Evolutionary conservation across 2,113 vertebrate species (phyloP).

Genomic region (Perognathus longimembris): DNA sequence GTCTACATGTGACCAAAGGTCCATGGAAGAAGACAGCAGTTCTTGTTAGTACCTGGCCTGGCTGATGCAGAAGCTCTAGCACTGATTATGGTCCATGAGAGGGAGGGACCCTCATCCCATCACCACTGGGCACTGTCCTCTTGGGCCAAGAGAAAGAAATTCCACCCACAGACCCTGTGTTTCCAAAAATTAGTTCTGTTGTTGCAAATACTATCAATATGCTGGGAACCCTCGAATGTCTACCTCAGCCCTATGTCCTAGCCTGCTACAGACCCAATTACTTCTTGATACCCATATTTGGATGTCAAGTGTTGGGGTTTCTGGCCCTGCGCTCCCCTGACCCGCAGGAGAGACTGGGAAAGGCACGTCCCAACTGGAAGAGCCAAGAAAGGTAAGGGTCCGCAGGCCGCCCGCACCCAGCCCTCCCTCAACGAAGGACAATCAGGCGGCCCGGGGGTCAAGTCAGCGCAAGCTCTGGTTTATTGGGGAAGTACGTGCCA

Average conservation of each 20-base stretch:
- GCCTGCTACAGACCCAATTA: neutral
- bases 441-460: too few species aligned
- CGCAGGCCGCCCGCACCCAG: too few species aligned
- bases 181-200: slow-evolving; percentile 22
- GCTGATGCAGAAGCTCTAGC: neutral
- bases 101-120: neutral
- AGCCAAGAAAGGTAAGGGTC: too few species aligned
- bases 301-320: too few species aligned
- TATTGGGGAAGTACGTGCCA: too few species aligned
- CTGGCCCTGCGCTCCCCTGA: too few species aligned
- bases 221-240: neutral
- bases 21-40: neutral
- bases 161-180: neutral
- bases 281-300: neutral
- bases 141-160: neutral
- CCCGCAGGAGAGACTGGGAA: too few species aligned
- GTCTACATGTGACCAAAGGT: neutral
- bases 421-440: too few species aligned
- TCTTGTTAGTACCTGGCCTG: neutral
- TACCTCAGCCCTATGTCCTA: neutral
- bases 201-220: neutral
- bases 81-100: rapidly evolving
- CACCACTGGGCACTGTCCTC: neutral
- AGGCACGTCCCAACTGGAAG: too few species aligned
- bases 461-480: too few species aligned